Percentiles rank a stretch among this genome's conserved stretches.
phyloP scores from a whole-genome alignment of 2,113 vertebrate species.

The Conger conger region DNA sequence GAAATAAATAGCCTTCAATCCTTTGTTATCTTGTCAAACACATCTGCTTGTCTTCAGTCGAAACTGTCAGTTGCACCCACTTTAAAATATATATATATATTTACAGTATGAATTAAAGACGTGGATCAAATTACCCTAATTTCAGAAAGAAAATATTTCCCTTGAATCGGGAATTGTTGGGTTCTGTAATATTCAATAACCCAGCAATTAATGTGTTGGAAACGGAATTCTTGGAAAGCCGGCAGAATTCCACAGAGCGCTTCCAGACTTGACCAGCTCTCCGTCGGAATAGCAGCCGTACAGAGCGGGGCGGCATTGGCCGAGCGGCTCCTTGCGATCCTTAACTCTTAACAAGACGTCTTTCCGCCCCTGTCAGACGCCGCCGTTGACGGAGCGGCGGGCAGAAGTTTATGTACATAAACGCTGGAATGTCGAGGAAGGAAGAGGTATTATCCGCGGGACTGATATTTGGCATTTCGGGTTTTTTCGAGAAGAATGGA shows the following conservation, averaged over 20 bases:
- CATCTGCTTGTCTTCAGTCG: neutral
- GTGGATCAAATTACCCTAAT: conserved; percentile 41
- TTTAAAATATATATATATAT: conserved; percentile 52
- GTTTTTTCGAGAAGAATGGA: neutral
- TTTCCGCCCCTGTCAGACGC: conserved; percentile 47
- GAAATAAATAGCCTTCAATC: neutral
- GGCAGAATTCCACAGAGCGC: conserved; percentile 48
- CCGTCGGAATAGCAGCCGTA: neutral
- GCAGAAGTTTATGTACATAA: conserved; percentile 45
- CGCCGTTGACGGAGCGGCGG: neutral
- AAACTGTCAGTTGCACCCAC: conserved; percentile 34
- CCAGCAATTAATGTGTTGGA: conserved; percentile 59
- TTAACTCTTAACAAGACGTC: conserved; percentile 60
- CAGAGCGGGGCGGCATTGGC: conserved; percentile 48
- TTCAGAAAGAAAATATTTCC: conserved; percentile 50
- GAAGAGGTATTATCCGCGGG: neutral
- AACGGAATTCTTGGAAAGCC: conserved; percentile 53
- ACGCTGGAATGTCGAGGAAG: neutral
- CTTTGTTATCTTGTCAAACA: neutral
- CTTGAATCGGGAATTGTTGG: conserved; percentile 54
- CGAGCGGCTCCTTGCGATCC: conserved; percentile 53
- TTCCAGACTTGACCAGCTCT: conserved; percentile 57
- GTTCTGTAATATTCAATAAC: conserved; percentile 44
- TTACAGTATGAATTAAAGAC: conserved; percentile 43
- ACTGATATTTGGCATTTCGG: neutral